Evolutionary conservation across 2,797 vertebrate genomes (phyloP).

Genomic region (Tragelaphus eurycerus): DNA sequence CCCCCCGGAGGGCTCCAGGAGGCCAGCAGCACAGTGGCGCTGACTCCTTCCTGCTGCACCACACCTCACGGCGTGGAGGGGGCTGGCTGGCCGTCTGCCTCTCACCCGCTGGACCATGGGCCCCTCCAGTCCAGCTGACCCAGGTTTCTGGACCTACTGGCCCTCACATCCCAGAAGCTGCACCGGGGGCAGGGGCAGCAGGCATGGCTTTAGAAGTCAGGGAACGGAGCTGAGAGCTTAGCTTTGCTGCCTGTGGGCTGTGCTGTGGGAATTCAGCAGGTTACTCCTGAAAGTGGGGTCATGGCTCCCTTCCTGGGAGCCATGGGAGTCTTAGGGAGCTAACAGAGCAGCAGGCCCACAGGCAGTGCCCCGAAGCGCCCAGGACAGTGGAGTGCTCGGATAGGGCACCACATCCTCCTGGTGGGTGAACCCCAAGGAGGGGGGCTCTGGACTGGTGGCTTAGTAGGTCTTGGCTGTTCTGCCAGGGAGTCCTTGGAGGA

Average conservation of each 20-base stretch:
- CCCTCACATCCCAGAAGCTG: background rate
- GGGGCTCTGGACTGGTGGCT: background rate
- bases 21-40: background rate
- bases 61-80: background rate
- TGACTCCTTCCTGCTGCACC: too few relatives aligned
- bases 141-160: background rate
- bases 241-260: accelerated
- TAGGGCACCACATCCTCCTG: too few relatives aligned
- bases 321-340: background rate
- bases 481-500: background rate
- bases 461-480: background rate
- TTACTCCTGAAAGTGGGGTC: background rate
- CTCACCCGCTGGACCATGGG: background rate
- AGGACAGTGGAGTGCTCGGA: background rate
- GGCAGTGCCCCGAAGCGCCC: background rate
- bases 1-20: background rate
- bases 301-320: background rate
- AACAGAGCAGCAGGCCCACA: background rate
- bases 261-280: background rate
- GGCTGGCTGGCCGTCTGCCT: background rate
- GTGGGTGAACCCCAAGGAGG: background rate
- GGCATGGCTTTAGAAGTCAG: background rate
- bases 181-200: background rate
- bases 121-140: background rate
- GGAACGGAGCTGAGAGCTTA: background rate